Conservation (phyloP, 2,113 vertebrate genomes). For the Coreoperca whiteheadi region DNA sequence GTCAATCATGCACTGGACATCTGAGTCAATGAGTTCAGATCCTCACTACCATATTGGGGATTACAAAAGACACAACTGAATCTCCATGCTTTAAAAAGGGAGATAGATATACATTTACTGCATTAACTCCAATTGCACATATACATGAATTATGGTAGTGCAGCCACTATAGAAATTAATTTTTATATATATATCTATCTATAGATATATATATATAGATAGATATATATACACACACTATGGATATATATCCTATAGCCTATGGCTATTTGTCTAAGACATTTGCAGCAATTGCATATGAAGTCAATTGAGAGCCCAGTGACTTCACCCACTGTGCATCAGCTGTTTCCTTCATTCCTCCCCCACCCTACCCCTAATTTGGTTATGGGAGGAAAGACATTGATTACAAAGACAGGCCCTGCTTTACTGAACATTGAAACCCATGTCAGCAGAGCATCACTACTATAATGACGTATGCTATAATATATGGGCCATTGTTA, state of each 20-base stretch:
- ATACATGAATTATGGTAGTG: neutral
- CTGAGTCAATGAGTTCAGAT: conserved; percentile 55
- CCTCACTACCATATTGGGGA: conserved; percentile 3
- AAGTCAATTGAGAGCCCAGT: conserved; percentile 54
- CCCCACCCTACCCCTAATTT: conserved; percentile 75
- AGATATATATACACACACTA: too few species aligned
- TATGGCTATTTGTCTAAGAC: neutral
- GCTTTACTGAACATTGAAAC: conserved; percentile 48
- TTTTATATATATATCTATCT: too few species aligned
- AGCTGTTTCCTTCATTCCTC: conserved; percentile 78
- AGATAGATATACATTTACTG: neutral
- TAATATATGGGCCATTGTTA: conserved; percentile 40
- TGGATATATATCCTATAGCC: too few species aligned
- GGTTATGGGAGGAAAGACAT: conserved; percentile 67
- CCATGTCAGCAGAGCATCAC: conserved; percentile 32
- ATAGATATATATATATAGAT: too few species aligned
- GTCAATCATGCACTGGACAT: conserved; percentile 75
- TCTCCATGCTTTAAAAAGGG: neutral
- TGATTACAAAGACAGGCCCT: conserved; percentile 64
- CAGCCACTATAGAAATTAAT: conserved; percentile 3
- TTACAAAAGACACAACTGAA: neutral
- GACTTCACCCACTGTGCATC: conserved; percentile 77
- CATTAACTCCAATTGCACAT: neutral
- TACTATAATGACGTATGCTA: conserved; percentile 20
- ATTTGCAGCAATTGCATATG: conserved; percentile 40